phyloP scores from a whole-genome alignment of 2,797 vertebrate species.

The Anabacerthia variegaticeps region DNA sequence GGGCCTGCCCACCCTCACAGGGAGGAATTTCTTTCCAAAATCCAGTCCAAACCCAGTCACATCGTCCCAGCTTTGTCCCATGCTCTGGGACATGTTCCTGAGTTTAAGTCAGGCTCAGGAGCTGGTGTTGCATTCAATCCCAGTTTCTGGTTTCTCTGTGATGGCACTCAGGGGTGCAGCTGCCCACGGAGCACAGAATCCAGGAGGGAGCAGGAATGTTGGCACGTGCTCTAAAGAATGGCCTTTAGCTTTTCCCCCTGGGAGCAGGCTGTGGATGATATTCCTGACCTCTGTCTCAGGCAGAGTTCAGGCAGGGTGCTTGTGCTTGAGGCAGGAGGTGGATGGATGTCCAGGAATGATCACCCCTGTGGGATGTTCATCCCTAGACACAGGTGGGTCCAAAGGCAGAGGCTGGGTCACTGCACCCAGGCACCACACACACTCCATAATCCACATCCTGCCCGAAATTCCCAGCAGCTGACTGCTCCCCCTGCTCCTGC shows the following conservation, averaged over 20 bases:
- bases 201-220: not conserved
- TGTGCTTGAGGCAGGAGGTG: not conserved
- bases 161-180: not conserved
- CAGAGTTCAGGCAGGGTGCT: not conserved
- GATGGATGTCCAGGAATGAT: not conserved
- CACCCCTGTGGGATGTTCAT: not conserved
- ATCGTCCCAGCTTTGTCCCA: accelerated
- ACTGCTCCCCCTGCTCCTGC: not conserved
- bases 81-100: not conserved
- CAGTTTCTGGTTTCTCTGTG: not conserved
- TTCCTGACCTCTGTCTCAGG: not conserved
- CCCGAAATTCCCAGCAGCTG: not conserved
- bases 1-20: accelerated
- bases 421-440: not conserved
- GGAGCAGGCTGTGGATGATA: not conserved
- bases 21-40: not conserved
- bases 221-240: not conserved
- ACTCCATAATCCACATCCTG: not conserved
- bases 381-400: not conserved
- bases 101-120: not conserved
- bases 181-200: not conserved
- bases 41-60: not conserved
- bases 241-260: not conserved
- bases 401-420: not conserved
- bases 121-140: not conserved